These are phyloP conservation scores for Littorina saxatilis DNA, from an alignment of 1,140 invertebrate species.

Conservation along the genomic window DNA sequence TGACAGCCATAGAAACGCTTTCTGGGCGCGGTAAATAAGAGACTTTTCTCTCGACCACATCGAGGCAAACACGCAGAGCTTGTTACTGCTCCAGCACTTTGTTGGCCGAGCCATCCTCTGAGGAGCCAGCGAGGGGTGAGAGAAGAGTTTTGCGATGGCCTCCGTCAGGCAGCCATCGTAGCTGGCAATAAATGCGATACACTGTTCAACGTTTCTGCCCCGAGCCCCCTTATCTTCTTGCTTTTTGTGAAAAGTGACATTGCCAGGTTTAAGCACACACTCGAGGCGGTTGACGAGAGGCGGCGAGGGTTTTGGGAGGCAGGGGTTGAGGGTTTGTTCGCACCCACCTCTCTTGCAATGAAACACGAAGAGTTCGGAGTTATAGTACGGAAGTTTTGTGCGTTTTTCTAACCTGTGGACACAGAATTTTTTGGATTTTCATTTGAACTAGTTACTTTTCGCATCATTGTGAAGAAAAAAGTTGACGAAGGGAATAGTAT, in stretches of 20 bases:
- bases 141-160: neutral
- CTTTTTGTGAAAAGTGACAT: conserved; percentile 28
- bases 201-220: neutral
- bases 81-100: neutral
- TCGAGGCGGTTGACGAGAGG: neutral
- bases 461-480: too few relatives aligned
- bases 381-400: too few relatives aligned
- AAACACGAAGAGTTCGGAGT: too few relatives aligned
- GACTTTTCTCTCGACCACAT: conserved; percentile 22
- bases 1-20: conserved; percentile 34
- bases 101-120: conserved; percentile 12
- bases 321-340: conserved; percentile 9
- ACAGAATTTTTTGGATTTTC: too few relatives aligned
- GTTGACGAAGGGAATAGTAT: too few relatives aligned
- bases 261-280: conserved; percentile 23
- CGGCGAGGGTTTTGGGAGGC: too few relatives aligned
- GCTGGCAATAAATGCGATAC: conserved; percentile 4
- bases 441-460: too few relatives aligned
- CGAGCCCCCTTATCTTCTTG: neutral
- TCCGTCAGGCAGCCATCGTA: neutral
- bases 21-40: conserved; percentile 21
- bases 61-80: conserved; percentile 22
- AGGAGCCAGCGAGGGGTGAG: neutral
- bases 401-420: too few relatives aligned
- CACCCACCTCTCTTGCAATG: neutral